Base-by-base conservation (phyloP, 2,797 vertebrate species). In the Gymnodraco acuticeps region DNA sequence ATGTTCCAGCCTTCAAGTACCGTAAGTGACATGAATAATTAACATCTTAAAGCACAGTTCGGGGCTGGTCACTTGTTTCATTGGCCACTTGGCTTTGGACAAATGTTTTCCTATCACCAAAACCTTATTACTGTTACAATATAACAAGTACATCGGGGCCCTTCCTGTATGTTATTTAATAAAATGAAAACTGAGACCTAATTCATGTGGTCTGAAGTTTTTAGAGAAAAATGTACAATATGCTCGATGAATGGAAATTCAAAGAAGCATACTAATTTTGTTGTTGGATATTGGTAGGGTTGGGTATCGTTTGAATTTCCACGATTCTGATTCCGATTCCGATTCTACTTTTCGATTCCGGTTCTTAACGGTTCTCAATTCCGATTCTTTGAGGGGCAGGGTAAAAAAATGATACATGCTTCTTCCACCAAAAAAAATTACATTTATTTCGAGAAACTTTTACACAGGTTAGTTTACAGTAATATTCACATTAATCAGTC, bases 161-260 rank as follows among this genome's bases (percentile, higher is more conserved):
- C 67, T 72, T 77, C 60, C 62, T 74, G 67, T 0, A 23, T 33
- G 20, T 72, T 70, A 27, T 42, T 2, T 56, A 45, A 62, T 61
- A n/a, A 31, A n/a, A 66, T 41, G 9, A 58, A 68, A 73, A 68
- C 47, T 23, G 14, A 66, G 27, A 54, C 60, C 46, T 20, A 41
- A 65, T 61, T 52, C 42, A 64, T 16, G 66, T 77, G 75, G 73
- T 27, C 53, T 43, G 5, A 69, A 31, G 41, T 46, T 58, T 50
- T 68, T 52, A 54, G 64, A 69, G 47, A 33, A 61, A 73, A 70
- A 74, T 58, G 55, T 70, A 67, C 51, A 65, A 31, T 6, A 6
- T 16, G 8, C 64, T 74, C 45, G 50, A 50, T 72, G 47, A 64
- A 60, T 42, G 38, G 27, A 68, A n/a, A 6, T 70, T 17, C 60